These are phyloP conservation scores for Urocynchramus pylzowi DNA, from an alignment of 2,113 vertebrate species.

Conservation along the genomic window DNA sequence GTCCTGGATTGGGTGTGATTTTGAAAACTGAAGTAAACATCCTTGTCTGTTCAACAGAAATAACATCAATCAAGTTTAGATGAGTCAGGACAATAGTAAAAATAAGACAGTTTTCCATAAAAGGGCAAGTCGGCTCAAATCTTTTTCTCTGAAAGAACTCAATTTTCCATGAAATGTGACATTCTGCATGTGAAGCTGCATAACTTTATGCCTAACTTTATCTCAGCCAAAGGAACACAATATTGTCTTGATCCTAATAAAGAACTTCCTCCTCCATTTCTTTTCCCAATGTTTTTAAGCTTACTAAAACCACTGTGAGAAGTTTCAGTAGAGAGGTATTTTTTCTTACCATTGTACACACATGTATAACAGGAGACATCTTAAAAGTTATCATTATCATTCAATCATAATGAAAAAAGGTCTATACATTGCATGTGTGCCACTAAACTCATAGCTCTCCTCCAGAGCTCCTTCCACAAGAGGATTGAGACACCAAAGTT, in stretches of 20 bases:
- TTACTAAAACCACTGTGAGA: background rate
- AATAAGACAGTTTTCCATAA: background rate
- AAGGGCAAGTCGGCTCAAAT: background rate
- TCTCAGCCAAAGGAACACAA: background rate
- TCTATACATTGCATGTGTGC: accelerated
- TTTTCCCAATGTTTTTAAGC: background rate
- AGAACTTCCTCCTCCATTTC: background rate
- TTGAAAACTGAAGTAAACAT: background rate
- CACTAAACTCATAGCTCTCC: accelerated
- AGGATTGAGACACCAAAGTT: background rate
- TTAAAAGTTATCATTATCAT: background rate
- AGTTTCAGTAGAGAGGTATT: background rate
- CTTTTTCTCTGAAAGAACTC: background rate
- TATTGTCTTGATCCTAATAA: background rate
- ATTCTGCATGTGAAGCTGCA: background rate
- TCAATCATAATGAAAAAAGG: background rate
- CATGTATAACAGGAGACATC: background rate
- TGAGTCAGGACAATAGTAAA: background rate
- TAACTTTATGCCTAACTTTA: background rate
- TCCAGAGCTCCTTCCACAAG: background rate
- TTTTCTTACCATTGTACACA: background rate
- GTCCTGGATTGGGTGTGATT: background rate
- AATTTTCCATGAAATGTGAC: background rate
- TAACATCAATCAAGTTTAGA: background rate
- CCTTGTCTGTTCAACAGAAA: background rate